Percentiles rank a stretch among this genome's conserved stretches.
phyloP scores from a whole-genome alignment of 2,797 vertebrate species.

The Balearica regulorum region DNA sequence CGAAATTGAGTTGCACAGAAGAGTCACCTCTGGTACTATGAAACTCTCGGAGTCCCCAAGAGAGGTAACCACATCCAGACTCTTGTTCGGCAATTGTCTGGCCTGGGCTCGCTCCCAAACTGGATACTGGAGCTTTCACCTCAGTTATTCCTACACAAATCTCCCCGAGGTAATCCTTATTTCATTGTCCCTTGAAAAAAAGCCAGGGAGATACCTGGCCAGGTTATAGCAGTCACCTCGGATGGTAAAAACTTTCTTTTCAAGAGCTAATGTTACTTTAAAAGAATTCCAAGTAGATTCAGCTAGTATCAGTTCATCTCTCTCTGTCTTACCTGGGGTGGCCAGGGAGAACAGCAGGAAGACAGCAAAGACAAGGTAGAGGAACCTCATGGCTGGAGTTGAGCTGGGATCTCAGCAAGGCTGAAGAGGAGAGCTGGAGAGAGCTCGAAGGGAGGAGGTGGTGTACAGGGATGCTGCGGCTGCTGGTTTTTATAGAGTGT shows the following conservation, averaged over 20 bases:
- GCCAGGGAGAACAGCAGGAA: constrained; percentile 40
- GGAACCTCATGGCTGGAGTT: constrained; percentile 37
- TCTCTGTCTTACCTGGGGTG: constrained; percentile 27
- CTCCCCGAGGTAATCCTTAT: background rate
- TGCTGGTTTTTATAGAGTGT: constrained; percentile 24
- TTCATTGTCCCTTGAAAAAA: background rate
- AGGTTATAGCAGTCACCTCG: background rate
- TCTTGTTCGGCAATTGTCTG: background rate
- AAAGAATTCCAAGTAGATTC: background rate
- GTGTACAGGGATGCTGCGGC: background rate
- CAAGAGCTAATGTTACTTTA: background rate
- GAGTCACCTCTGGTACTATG: background rate
- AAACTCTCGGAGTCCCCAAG: background rate
- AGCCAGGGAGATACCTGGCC: background rate
- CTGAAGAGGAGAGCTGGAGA: background rate
- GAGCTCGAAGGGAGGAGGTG: background rate
- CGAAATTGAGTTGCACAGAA: background rate
- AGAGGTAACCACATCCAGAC: background rate
- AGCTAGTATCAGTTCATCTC: background rate
- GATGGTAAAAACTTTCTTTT: background rate
- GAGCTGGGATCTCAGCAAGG: background rate
- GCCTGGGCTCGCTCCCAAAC: background rate
- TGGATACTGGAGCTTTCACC: background rate
- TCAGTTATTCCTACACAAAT: background rate
- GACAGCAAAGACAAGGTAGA: constrained; percentile 5